Evolutionary conservation across 2,888 invertebrate species (phyloP).

Genomic region (Folsomia manolachei): DNA sequence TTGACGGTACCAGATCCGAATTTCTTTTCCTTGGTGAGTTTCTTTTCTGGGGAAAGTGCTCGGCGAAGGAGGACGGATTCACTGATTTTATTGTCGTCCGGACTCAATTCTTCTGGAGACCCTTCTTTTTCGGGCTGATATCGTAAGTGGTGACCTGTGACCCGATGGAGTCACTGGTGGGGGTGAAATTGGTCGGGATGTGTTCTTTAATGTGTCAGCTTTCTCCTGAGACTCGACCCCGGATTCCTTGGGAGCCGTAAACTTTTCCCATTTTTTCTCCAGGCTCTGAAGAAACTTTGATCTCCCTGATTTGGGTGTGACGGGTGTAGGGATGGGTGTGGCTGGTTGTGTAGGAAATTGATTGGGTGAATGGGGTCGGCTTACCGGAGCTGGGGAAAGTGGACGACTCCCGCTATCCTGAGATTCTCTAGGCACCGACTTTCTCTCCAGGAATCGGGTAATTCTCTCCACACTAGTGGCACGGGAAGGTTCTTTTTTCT

Average conservation of each 20-base stretch:
- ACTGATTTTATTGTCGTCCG: conserved; percentile 30
- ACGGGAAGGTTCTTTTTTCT: conserved; percentile 30
- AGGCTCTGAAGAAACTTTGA: conserved; percentile 69
- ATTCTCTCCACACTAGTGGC: conserved; percentile 48
- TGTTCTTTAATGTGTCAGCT: not conserved
- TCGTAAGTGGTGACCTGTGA: not conserved
- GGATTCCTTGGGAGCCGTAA: conserved; percentile 51
- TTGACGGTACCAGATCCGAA: conserved; percentile 64
- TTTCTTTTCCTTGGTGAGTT: conserved; percentile 31
- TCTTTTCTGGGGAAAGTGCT: conserved; percentile 47
- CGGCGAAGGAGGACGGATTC: conserved; percentile 45
- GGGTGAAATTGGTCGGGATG: not conserved
- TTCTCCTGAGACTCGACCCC: not conserved
- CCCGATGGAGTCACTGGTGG: not conserved
- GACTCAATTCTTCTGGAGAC: not conserved
- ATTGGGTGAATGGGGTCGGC: not conserved
- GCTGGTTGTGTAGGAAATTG: not conserved
- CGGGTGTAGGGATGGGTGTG: not conserved
- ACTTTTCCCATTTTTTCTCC: conserved; percentile 68
- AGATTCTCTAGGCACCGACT: conserved; percentile 38
- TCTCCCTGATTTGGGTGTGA: conserved; percentile 50
- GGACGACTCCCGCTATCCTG: not conserved
- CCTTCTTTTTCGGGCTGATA: not conserved
- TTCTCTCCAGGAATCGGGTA: conserved; percentile 44
- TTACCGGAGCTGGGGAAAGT: not conserved